Evolutionary conservation across 2,797 vertebrate species (phyloP).

Genomic region (Myotis planiceps): DNA sequence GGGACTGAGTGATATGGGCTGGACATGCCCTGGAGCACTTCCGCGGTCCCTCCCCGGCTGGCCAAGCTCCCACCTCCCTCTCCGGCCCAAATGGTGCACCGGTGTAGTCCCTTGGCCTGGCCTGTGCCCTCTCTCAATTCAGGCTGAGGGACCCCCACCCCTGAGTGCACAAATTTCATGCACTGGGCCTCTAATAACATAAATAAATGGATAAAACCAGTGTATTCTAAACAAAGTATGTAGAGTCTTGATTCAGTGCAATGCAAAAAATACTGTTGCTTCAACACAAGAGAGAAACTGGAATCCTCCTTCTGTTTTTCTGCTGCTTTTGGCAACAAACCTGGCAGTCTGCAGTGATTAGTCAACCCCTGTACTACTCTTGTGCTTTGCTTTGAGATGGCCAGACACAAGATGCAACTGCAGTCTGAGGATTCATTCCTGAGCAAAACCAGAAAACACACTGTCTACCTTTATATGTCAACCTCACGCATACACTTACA

Average conservation of each 20-base stretch:
- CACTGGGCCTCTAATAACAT: background rate
- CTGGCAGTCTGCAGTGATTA: background rate
- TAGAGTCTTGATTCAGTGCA: background rate
- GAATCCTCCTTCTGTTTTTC: background rate
- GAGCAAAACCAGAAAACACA: conserved; percentile 27
- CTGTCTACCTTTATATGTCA: background rate
- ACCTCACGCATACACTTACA: background rate
- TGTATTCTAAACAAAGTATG: background rate
- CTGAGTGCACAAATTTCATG: too few relatives aligned
- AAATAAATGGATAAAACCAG: background rate
- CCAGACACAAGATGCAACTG: background rate
- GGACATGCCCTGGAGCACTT: too few relatives aligned
- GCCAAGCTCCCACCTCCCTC: too few relatives aligned
- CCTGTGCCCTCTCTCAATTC: too few relatives aligned
- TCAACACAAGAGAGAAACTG: conserved; percentile 9
- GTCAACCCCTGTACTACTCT: background rate
- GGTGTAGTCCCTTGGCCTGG: too few relatives aligned
- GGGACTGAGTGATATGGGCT: too few relatives aligned
- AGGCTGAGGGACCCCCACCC: too few relatives aligned
- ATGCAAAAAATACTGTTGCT: background rate
- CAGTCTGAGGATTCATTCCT: background rate
- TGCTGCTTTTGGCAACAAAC: background rate
- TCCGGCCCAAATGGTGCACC: rapidly evolving
- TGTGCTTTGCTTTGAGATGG: background rate
- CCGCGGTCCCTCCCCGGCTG: rapidly evolving